Evolutionary conservation across 2,113 vertebrate species (phyloP), one percentile per base, ranked within the genome.

Genomic region (Megaptera novaeangliae): DNA sequence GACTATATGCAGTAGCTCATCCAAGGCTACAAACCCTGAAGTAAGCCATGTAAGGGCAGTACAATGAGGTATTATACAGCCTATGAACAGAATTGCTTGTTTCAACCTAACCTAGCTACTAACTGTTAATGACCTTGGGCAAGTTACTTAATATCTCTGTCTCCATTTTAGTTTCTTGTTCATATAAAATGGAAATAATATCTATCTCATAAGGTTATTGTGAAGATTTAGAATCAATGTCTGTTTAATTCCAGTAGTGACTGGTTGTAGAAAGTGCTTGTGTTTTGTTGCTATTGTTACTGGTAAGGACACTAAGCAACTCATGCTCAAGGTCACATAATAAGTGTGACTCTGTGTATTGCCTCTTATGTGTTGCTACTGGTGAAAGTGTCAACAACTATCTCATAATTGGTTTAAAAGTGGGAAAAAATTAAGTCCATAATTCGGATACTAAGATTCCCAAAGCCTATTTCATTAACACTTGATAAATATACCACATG

Each of bases 381-480:
- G 63, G 18, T 75, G 44, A 46, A 82, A 72, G n/a, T 44, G 57
- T 69, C 80, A 39, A 7, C 49, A 64, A 59, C 23, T 25, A 3
- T 84, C 86, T 68, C 29, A 44, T 69, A 69, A 83, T 63, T 52
- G 29, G 23, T 78, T 90, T 64, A 44, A 95, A 84, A 94, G 23
- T 41, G 72, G 49, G 64, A 6, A 52, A 78, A 59, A 36, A 71
- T 75, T 25, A 94, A 77, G 41, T 55, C 72, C 39, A 41, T 57
- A 66, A 82, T 72, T 77, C 82, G 71, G 39, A 14, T 85, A 20
- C 74, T 84, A 88, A 91, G 59, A 71, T 61, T 41, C 68, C 82
- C 77, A 59, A 75, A 72, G 41, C 25, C n/a, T 74, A 0, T 91
- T 96, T 89, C 39, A 82, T 87, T 68, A 95, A 74, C 77, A 52